Evolutionary conservation across 1,140 invertebrate species (phyloP), one percentile per base, ranked within the genome.

Genomic region (Lordiphosa stackelbergi): DNA sequence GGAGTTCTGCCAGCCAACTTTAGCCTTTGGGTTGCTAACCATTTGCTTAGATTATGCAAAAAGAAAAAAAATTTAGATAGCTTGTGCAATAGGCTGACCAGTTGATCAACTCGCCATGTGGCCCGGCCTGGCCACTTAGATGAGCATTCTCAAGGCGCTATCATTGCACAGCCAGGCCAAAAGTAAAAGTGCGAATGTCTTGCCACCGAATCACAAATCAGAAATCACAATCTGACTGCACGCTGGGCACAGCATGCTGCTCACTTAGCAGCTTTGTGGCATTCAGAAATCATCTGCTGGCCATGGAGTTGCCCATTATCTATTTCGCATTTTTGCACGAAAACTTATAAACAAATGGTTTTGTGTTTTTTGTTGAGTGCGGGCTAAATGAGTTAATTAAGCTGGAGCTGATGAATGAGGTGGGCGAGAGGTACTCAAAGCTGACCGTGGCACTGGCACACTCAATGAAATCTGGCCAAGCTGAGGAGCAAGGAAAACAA

Each of bases 1-100:
- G 57, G 49, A 43, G 73, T 78, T 70, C 74, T 74, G 54, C 61
- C 36, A 42, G 51, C 66, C 60, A 81, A 81, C 74, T 78, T 78
- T 78, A 81, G 75, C 75, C 74, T 78, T 81, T 78, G 74, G 74
- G 55, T 19, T 77, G 74, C 65, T 57, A 69, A 65, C 73, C 62
- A 66, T 19, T 31, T 46, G 35, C 28, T 64, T 12, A 43, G 55
- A 74, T 79, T 69, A 79, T 73, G 74, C 73, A 78, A 78, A 77
- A 37, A 7, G 7, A 31, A 0, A 31, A 31, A 31, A 31, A 31
- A 31, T 8, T 5, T 49, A 61, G 11, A 22, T 38, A 38, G 28
- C 70, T 78, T 78, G 70, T 73, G 74, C 61, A 79, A 65, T 37
- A 22, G 19, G 5, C 59, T 46, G 55, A 37, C 41, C 53, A 56